Evolutionary conservation across 2,888 invertebrate genomes (phyloP).

Genomic region (Rhodophaea formosa): DNA sequence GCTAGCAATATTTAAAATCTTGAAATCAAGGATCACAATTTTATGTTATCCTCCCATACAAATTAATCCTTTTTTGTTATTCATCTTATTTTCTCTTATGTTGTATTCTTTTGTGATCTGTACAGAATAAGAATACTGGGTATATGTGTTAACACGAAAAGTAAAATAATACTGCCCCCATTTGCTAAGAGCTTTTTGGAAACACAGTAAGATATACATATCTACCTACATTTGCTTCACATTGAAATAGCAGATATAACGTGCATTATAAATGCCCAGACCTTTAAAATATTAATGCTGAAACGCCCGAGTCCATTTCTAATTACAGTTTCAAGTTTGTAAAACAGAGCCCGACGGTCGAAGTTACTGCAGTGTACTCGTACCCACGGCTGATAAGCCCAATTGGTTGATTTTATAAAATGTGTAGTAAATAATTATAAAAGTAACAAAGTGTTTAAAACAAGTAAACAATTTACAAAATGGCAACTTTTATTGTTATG

Average conservation of each 20-base stretch:
- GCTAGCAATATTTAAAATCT: too few relatives aligned
- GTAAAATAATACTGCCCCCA: too few relatives aligned
- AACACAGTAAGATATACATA: background rate
- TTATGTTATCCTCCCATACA: too few relatives aligned
- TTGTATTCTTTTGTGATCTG: too few relatives aligned
- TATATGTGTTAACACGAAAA: too few relatives aligned
- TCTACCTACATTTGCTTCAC: background rate
- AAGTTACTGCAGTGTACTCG: constrained; percentile 1
- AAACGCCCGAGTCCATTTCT: constrained; percentile 17
- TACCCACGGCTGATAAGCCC: background rate
- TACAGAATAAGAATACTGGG: too few relatives aligned
- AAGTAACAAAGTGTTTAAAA: too few relatives aligned
- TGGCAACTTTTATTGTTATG: too few relatives aligned
- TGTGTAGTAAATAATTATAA: background rate
- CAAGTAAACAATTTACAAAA: too few relatives aligned
- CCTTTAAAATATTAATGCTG: constrained; percentile 25
- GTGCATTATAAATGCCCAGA: constrained; percentile 18
- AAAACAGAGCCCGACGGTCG: constrained; percentile 6
- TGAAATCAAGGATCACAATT: too few relatives aligned
- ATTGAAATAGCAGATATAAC: constrained; percentile 16
- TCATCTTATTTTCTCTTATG: too few relatives aligned
- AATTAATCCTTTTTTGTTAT: too few relatives aligned
- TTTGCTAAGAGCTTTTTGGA: background rate
- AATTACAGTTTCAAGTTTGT: constrained; percentile 15
- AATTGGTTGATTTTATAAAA: background rate